Evolutionary conservation across 2,888 invertebrate genomes (phyloP), one percentile per base, ranked within the genome.

Genomic region (Anaspis maculata): DNA sequence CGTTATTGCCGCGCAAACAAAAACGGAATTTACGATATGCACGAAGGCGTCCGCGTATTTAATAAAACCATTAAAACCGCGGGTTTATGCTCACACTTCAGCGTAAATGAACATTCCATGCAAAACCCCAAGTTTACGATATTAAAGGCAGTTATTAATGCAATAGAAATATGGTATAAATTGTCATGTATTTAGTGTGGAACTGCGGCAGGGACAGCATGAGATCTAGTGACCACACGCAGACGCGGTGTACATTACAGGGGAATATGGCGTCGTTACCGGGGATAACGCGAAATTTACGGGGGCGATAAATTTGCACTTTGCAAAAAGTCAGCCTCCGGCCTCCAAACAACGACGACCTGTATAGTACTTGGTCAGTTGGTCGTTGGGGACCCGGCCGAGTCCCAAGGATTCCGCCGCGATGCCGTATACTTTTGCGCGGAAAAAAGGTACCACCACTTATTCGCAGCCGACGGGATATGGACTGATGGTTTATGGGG

Each of bases 41-140:
- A 37, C 48, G 39, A 43, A 42, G 47, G 52, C 52, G 52, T 55
- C 48, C 47, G 45, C 42, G 48, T 51, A 52, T 54, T 55, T 55
- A 52, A 56, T 56, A 55, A 54, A 56, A 54, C 54, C 54, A 55
- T 53, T 56, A 56, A 56, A 56, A 51, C 45, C 27, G 37, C 46
- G 42, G 52, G 38, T 55, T 56, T 56, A 56, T 54, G 54, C 50
- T 54, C 52, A 50, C 54, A 56, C 54, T 51, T 52, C 48, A 45
- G 36, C 51, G 41, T 49, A 49, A 53, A 49, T 51, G 54, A 50
- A 52, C 48, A 49, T 51, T 46, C 48, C 49, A 37, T 41, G 45
- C 44, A 41, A 47, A 51, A 46, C 38, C 43, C 42, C 32, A 34
- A 45, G 38, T 50, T 48, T 50, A 51, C 49, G 51, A 49, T 53